Evolutionary conservation across 2,113 vertebrate species (phyloP).

Genomic region (Heteronetta atricapilla): DNA sequence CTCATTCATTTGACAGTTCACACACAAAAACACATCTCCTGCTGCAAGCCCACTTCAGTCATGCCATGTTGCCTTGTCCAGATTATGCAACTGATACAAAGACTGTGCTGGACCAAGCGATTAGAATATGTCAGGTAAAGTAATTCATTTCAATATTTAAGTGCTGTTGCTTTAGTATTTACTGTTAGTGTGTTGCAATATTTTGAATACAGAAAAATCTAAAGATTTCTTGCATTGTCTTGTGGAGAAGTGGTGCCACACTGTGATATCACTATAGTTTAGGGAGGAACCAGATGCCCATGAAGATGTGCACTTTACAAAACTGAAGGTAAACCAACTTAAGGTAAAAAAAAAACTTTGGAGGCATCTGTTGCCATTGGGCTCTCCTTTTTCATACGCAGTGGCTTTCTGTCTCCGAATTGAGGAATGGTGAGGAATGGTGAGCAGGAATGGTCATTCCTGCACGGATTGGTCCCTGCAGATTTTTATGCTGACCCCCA

Average conservation of each 20-base stretch:
- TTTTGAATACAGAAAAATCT: not conserved
- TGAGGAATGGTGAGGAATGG: fast-evolving
- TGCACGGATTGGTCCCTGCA: not conserved
- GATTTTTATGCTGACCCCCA: not conserved
- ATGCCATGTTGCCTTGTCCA: conserved; percentile 87
- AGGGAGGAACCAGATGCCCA: not conserved
- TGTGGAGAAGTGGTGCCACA: not conserved
- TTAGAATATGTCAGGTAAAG: conserved; percentile 94
- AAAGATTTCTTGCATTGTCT: not conserved
- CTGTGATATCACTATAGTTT: not conserved
- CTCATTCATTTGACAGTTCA: conserved; percentile 93
- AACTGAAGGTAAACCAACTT: not conserved
- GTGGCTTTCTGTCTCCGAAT: not conserved
- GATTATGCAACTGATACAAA: conserved; percentile 97
- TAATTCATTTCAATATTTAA: not conserved
- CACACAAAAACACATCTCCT: conserved; percentile 96
- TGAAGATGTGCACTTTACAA: not conserved
- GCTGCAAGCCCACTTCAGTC: conserved; percentile 94
- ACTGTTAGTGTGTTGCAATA: not conserved
- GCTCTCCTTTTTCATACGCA: not conserved
- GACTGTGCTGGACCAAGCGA: conserved; percentile 94
- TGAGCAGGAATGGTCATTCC: too few relatives aligned
- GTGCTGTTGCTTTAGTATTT: not conserved
- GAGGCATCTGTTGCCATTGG: not conserved
- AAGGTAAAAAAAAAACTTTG: not conserved